A percentile compares a stretch with the other conserved stretches of the same genome.
Evolutionary conservation across 2,888 invertebrate genomes (phyloP).

Genomic region (Protonemura montana): DNA sequence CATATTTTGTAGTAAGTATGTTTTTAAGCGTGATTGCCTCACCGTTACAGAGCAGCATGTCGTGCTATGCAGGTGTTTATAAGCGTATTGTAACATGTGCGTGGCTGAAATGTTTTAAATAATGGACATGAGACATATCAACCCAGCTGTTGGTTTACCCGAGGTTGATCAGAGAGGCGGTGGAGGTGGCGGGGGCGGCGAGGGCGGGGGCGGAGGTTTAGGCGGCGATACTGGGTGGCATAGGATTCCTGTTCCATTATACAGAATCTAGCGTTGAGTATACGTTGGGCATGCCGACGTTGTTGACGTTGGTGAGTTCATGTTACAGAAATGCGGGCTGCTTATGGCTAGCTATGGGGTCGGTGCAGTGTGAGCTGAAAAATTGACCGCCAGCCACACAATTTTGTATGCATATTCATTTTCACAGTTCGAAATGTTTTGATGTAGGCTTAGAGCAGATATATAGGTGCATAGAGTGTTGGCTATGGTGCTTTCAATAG

Average conservation of each 20-base stretch:
- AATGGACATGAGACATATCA: constrained; percentile 12
- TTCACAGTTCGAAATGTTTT: not conserved
- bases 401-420: not conserved
- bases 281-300: not conserved
- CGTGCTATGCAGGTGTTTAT: not conserved
- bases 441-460: not conserved
- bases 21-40: not conserved
- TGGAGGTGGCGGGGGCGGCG: not conserved
- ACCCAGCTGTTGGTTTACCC: constrained; percentile 5
- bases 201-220: not conserved
- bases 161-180: constrained; percentile 12
- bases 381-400: not conserved
- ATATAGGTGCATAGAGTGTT: too few species aligned
- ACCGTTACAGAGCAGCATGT: not conserved
- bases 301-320: not conserved
- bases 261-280: not conserved
- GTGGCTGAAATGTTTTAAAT: constrained; percentile 12
- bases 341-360: not conserved
- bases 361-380: not conserved
- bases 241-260: not conserved
- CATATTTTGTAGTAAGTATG: not conserved
- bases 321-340: not conserved
- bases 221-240: not conserved
- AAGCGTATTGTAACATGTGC: not conserved
- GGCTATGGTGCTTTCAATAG: too few species aligned